Base-by-base conservation (phyloP, 2,797 vertebrate species). In the Pseudocheirus occidentalis region DNA sequence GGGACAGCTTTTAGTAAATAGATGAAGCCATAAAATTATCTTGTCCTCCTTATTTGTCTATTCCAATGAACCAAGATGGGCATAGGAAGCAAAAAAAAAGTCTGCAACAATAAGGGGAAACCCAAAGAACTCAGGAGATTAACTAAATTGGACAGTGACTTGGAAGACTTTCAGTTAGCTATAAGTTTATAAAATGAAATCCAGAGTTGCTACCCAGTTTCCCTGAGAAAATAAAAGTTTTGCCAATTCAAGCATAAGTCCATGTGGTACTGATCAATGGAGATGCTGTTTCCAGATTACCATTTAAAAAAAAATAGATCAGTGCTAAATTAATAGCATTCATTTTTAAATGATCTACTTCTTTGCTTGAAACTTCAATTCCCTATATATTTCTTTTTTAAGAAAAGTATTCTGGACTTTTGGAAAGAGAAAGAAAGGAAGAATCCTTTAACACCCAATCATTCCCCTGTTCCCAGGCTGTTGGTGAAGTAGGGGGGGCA, bases 151-250 rank as follows among this genome's bases (percentile, higher is more conserved):
- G 98, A 98, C 97, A 97, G 92, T 58, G 97, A 97, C 92, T 96
- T 98, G 98, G 98, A 98, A 98, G 98, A 98, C 97, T 97, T 96
- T 98, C 97, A 97, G 92, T 94, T 96, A 96, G 96, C 98, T 97
- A 98, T 97, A 97, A 87, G 98, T 98, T 94, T 10, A 40, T 98
- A 98, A 98, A 98, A 98, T 98, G 95, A 98, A 98, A 98, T 97
- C 94, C 98, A 98, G 97, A 97, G 94, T 97, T 97, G 94, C 92
- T 97, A 98, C 95, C 95, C 97, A 96, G 93, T 93, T 98, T 98
- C 96, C 96, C 90, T 98, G 97, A 95, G 97, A 98, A 98, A 98
- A 97, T 91, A 95, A 57, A 97, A 95, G 96, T 98, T 97, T 98
- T 98, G 96, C 97, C 98, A 98, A 96, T 94, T 73, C 95, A 93